Base-by-base conservation (phyloP, 2,888 invertebrate genomes). In the Allolobophora icterica region DNA sequence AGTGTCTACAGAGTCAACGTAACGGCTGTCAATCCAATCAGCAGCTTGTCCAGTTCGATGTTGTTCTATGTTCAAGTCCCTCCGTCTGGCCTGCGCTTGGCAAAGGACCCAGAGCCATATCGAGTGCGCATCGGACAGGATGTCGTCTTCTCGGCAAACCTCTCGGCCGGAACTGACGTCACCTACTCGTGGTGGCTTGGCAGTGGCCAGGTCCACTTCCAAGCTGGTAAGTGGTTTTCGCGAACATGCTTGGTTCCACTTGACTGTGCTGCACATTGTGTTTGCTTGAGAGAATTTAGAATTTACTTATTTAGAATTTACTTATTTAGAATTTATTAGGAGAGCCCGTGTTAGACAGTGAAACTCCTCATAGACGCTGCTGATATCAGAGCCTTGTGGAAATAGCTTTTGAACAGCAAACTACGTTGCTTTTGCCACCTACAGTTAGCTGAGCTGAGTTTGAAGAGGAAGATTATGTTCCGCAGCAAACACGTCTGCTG, bases 1-100 rank as follows among this genome's bases (percentile, higher is more conserved):
- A 94, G 94, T 0, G 89, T 89, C 15, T 94, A 93, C 90, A 92
- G 89, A 5, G 93, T 95, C 21, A 93, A 92, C 34, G 87, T 87
- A 6, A 87, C 38, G 5, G 35, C 87, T 24, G 34, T 21, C 87
- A 87, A 87, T 17, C 24, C 34, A 34, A 87, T 87, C 34, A 87
- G 87, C 87, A 24, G 0, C 38, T 35, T 35, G 87, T 87, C 35
- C 35, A 38, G 34, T 35, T 34, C 87, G 38, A 87, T 87, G 35
- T 87, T 38, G 6, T 87, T 87, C 87, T 87, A 87, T 87, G 87
- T 87, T 34, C 87, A 87, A 87, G 87, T 87, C 24, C 87, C 11
- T 34, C 87, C 87, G n/a, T 38, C 38, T 17, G 87, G 87, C 13
- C 87, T 87, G 34, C 87, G 38, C 34, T 5, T 87, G 35, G 87